These are phyloP conservation scores for Chelonia mydas DNA, from an alignment of 2,797 vertebrate species.

Conservation along the genomic window DNA sequence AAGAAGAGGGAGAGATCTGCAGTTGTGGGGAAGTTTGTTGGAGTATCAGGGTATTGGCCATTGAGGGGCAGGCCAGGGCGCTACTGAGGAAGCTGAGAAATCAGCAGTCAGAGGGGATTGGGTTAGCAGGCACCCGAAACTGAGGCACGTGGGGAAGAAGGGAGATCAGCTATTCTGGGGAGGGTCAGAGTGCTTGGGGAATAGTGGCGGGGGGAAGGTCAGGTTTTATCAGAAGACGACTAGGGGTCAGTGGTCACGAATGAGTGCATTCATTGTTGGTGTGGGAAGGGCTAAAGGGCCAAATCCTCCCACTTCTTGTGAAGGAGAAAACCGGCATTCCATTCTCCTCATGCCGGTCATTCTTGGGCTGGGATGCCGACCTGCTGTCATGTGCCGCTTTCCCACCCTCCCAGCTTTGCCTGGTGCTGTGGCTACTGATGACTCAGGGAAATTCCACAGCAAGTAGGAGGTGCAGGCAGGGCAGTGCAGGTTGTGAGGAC, in stretches of 20 bases:
- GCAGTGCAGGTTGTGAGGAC: conserved; percentile 4
- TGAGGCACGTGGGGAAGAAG: not conserved
- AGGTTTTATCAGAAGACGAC: not conserved
- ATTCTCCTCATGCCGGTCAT: accelerated
- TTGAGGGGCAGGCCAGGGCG: not conserved
- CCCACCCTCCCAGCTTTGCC: accelerated
- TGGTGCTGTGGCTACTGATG: not conserved
- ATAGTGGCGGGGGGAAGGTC: not conserved
- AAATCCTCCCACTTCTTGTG: not conserved
- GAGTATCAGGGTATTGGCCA: not conserved
- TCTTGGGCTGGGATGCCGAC: accelerated
- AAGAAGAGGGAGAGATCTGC: not conserved
- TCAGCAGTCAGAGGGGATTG: not conserved
- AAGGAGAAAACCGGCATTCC: not conserved
- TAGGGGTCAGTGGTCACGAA: not conserved
- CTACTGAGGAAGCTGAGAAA: not conserved
- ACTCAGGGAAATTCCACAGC: conserved; percentile 14
- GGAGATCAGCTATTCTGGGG: not conserved
- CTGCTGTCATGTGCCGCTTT: not conserved
- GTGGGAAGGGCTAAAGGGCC: not conserved
- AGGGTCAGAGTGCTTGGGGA: not conserved
- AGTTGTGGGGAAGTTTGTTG: accelerated
- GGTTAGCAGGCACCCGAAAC: not conserved
- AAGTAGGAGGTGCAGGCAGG: not conserved
- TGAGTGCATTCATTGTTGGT: not conserved